Evolutionary conservation across 2,888 invertebrate species (phyloP), one percentile per base, ranked within the genome.

Genomic region (Melanostoma mellinum): DNA sequence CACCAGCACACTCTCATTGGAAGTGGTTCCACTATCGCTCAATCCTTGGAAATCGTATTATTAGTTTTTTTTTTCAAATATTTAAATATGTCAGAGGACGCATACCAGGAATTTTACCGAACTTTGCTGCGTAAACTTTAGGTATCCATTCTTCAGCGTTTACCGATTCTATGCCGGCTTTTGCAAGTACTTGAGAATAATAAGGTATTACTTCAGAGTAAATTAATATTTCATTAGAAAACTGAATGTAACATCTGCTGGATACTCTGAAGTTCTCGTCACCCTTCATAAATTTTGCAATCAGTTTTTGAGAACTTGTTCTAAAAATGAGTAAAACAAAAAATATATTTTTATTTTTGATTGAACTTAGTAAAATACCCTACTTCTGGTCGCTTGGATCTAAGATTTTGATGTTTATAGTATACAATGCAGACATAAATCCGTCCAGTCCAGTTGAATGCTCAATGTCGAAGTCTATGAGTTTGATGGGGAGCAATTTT

Each of bases 221-320:
- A 36, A 89, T 88, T 36, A 87, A 89, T 8, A 89, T 85, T 76
- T 91, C 91, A 79, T 91, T 91, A 36, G 88, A 87, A 71, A 89
- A 91, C 85, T 90, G 91, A 10, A 86, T 87, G 61, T 88, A 89
- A 2, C 89, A 89, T 84, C 89, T 88, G 72, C 88, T 89, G 2
- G 86, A 86, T 35, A 87, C 87, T 1, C 91, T 89, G 52, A 90
- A 90, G 9, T 85, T 76, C 2, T 86, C 86, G 55, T 88, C 88
- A 30, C 91, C 90, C 69, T 89, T 90, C 90, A 91, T 91, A 63
- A 91, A 90, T 76, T 91, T 91, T 0, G 88, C 88, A 60, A 91
- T 30, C 3, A 63, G 48, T n/a, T 32, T 63, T 20, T n/a, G 36
- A 1, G n/a, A 48, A 30, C 36, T 56, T 52, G 73, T 55, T 65